Evolutionary conservation across 2,888 invertebrate genomes (phyloP).

Genomic region (Drepana falcataria): DNA sequence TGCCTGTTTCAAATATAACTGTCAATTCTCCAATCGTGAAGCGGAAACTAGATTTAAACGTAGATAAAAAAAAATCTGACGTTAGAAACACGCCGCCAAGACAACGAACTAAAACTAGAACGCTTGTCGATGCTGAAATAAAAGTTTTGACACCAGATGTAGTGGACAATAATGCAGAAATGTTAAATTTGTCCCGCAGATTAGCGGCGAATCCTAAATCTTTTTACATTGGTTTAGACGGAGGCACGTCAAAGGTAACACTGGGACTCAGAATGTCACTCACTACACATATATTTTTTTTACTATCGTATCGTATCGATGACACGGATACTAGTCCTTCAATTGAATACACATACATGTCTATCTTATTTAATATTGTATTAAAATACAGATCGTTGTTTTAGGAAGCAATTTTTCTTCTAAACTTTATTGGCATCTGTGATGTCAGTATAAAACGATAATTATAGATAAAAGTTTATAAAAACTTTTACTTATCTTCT

Average conservation of each 20-base stretch:
- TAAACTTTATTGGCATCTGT: too few relatives aligned
- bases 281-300: background rate
- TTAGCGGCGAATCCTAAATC: conserved; percentile 59
- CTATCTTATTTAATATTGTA: too few relatives aligned
- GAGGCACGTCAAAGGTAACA: conserved; percentile 28
- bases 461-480: too few relatives aligned
- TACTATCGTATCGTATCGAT: too few relatives aligned
- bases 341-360: too few relatives aligned
- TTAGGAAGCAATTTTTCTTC: too few relatives aligned
- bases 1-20: conserved; percentile 44
- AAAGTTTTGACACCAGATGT: conserved; percentile 49
- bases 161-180: conserved; percentile 58
- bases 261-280: conserved; percentile 4
- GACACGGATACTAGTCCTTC: too few relatives aligned
- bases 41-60: conserved; percentile 31
- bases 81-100: conserved; percentile 25
- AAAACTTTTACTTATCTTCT: too few relatives aligned
- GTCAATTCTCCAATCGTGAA: conserved; percentile 56
- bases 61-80: conserved; percentile 11
- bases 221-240: conserved; percentile 58
- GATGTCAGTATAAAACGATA: too few relatives aligned
- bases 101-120: conserved; percentile 60
- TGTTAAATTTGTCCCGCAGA: conserved; percentile 47
- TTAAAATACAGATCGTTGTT: too few relatives aligned
- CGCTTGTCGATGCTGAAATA: conserved; percentile 62